A percentile compares a stretch with the other conserved stretches of the same genome.
Conservation (phyloP, 2,888 invertebrate species). For the Lasioglossum villosulum region DNA sequence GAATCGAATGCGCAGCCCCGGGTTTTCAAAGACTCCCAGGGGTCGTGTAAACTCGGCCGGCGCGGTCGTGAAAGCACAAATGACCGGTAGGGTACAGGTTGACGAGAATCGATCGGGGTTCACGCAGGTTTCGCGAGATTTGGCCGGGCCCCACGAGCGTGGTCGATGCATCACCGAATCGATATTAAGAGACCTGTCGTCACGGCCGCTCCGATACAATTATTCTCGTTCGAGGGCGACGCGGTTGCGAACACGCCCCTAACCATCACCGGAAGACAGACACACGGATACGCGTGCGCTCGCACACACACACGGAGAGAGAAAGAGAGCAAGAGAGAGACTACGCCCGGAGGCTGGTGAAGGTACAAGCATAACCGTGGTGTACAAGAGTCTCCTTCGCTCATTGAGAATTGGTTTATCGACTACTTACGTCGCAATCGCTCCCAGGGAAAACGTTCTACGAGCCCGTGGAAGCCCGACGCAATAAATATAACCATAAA, state of each 20-base stretch:
- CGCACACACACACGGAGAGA: not conserved
- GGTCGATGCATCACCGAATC: slow-evolving; percentile 46
- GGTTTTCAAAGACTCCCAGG: slow-evolving; percentile 66
- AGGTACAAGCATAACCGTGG: slow-evolving; percentile 56
- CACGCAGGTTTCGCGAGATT: slow-evolving; percentile 59
- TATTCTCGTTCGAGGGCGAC: slow-evolving; percentile 38
- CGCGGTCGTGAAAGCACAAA: slow-evolving; percentile 66
- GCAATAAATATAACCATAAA: slow-evolving; percentile 81
- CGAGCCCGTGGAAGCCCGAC: slow-evolving; percentile 62
- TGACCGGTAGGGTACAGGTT: slow-evolving; percentile 62
- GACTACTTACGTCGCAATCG: slow-evolving; percentile 80
- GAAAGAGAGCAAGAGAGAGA: not conserved
- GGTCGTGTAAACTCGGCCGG: slow-evolving; percentile 69
- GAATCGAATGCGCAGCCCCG: slow-evolving; percentile 60
- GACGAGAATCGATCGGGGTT: slow-evolving; percentile 69
- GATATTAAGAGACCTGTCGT: slow-evolving; percentile 60
- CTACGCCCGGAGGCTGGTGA: not conserved
- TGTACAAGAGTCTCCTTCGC: slow-evolving; percentile 66
- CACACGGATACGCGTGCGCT: too few relatives aligned
- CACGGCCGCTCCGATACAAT: slow-evolving; percentile 44
- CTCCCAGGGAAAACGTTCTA: slow-evolving; percentile 72
- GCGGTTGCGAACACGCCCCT: not conserved
- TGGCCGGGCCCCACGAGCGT: not conserved
- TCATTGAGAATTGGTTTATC: slow-evolving; percentile 81
- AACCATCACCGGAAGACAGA: not conserved